A percentile compares a stretch with the other conserved stretches of the same genome.
Conservation (phyloP, 2,797 vertebrate species). For the Mus minutoides region DNA sequence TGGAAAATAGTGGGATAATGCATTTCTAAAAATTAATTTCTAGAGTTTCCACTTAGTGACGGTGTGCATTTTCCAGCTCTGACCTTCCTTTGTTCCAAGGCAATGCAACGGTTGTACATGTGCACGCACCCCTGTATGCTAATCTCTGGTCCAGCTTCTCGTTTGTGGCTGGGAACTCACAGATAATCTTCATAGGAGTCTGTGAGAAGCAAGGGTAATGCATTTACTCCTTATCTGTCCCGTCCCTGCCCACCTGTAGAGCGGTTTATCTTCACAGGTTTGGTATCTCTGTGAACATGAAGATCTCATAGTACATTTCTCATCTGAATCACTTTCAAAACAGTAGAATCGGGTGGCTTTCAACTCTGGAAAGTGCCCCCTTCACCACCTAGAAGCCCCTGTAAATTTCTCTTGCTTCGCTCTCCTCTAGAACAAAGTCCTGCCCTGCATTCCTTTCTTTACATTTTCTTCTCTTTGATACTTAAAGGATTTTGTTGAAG, state of each 20-base stretch:
- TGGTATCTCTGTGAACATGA: conserved; percentile 35
- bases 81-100: not conserved
- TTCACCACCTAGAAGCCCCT: not conserved
- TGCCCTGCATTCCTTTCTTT: not conserved
- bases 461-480: not conserved
- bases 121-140: not conserved
- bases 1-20: not conserved
- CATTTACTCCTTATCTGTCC: conserved; percentile 58
- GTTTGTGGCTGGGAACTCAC: conserved; percentile 29
- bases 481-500: not conserved
- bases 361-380: conserved; percentile 15
- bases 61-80: not conserved
- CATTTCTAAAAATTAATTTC: conserved; percentile 36
- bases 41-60: not conserved
- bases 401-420: not conserved
- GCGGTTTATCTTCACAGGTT: conserved; percentile 57
- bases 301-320: conserved; percentile 62
- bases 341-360: conserved; percentile 26
- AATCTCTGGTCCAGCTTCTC: not conserved
- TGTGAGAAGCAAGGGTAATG: conserved; percentile 38
- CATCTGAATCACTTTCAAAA: conserved; percentile 61
- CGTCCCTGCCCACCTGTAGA: conserved; percentile 36
- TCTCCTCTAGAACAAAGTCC: not conserved
- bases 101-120: accelerated
- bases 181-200: conserved; percentile 43